phyloP scores from a whole-genome alignment of 2,113 vertebrate species.

The Casuarius casuarius region DNA sequence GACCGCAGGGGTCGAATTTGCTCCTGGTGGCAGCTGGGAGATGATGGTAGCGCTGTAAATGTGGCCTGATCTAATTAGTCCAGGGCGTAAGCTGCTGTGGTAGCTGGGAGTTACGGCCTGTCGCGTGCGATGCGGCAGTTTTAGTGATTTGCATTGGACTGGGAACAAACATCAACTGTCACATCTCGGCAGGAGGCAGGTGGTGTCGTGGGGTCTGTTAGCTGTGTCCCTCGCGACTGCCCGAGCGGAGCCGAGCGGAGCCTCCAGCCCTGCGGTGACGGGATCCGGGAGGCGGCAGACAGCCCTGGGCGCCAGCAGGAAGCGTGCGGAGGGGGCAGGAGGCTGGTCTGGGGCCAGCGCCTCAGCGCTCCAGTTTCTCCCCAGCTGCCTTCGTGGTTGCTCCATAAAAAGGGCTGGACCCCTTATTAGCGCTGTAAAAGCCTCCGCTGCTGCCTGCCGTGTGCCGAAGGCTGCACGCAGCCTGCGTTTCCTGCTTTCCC shows the following conservation, averaged over 20 bases:
- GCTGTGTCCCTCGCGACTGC: background rate
- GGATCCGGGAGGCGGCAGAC: background rate
- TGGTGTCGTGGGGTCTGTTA: rapidly evolving
- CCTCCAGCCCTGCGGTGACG: rapidly evolving
- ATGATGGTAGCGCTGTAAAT: background rate
- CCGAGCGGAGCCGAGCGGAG: background rate
- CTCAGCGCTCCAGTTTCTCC: background rate
- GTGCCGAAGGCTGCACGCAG: background rate
- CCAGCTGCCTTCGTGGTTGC: background rate
- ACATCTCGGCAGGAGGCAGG: background rate
- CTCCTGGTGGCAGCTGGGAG: background rate
- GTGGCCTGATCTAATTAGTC: background rate
- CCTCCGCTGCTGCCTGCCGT: background rate
- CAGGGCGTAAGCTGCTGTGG: background rate
- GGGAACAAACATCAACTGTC: rapidly evolving
- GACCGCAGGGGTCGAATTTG: rapidly evolving
- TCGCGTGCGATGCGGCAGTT: rapidly evolving
- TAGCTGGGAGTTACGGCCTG: background rate
- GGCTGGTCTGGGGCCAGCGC: background rate
- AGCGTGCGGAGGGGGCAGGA: background rate
- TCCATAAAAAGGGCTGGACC: background rate
- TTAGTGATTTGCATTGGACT: rapidly evolving
- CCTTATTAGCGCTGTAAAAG: background rate
- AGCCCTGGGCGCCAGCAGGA: background rate
- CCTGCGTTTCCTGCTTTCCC: background rate